A percentile compares a stretch with the other conserved stretches of the same genome.
Conservation (phyloP, 1,140 invertebrate genomes). For the Asobara japonica region DNA sequence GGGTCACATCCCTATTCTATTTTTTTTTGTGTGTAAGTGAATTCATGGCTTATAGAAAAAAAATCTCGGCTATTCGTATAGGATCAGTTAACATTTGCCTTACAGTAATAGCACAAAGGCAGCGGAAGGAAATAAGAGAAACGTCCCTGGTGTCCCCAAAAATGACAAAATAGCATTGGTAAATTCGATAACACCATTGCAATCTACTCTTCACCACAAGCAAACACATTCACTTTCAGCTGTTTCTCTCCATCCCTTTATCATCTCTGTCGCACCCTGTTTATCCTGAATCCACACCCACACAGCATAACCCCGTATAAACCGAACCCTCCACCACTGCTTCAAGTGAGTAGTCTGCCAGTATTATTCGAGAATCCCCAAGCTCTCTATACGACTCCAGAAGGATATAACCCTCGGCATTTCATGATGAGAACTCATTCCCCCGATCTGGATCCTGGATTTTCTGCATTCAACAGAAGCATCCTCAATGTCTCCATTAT, state of each 20-base stretch:
- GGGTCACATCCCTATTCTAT: too few relatives aligned
- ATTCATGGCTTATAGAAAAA: too few relatives aligned
- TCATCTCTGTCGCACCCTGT: not conserved
- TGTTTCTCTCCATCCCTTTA: not conserved
- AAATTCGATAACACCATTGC: not conserved
- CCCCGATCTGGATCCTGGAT: not conserved
- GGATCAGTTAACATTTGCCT: too few relatives aligned
- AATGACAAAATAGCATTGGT: not conserved
- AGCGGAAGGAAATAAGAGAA: too few relatives aligned
- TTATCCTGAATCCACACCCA: slow-evolving; percentile 3
- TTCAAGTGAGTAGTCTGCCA: not conserved
- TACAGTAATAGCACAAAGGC: too few relatives aligned
- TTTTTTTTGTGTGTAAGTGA: too few relatives aligned
- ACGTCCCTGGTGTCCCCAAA: not conserved
- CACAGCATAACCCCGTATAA: not conserved
- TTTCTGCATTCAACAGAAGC: not conserved
- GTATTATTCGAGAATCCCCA: not conserved
- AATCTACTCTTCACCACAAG: not conserved
- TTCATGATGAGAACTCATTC: not conserved
- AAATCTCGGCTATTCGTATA: too few relatives aligned
- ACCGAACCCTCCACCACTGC: not conserved
- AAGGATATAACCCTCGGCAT: not conserved
- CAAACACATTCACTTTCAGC: not conserved
- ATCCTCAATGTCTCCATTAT: not conserved
- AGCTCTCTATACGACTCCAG: not conserved